Conservation (phyloP, 2,888 invertebrate genomes). For the Prosopocoilus inquinatus region DNA sequence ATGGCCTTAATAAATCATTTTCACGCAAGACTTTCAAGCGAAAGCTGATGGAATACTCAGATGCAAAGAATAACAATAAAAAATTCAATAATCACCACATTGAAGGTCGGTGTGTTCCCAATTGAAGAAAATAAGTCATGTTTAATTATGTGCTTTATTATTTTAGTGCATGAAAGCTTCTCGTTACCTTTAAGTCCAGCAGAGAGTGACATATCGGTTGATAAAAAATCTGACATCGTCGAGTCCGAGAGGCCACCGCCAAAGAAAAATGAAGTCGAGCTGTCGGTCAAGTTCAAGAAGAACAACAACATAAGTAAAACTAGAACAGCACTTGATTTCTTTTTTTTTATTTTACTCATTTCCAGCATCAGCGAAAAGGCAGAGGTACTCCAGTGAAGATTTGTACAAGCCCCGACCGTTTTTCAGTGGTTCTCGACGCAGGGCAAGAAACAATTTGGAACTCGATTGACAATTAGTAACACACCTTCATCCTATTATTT, state of each 20-base stretch:
- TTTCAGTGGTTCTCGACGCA: slow-evolving; percentile 56
- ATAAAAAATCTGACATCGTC: slow-evolving; percentile 17
- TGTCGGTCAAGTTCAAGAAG: slow-evolving; percentile 7
- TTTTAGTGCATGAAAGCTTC: slow-evolving; percentile 32
- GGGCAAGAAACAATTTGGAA: slow-evolving; percentile 32
- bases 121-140: neutral
- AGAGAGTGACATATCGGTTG: slow-evolving; percentile 41
- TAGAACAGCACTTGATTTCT: slow-evolving; percentile 3
- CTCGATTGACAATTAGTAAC: slow-evolving; percentile 18
- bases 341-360: slow-evolving; percentile 1
- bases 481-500: neutral
- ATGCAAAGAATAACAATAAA: slow-evolving; percentile 17
- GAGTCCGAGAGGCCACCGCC: slow-evolving; percentile 10
- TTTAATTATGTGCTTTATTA: slow-evolving; percentile 12
- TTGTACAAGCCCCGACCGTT: slow-evolving; percentile 68
- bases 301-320: slow-evolving; percentile 6
- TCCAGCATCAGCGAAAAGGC: slow-evolving; percentile 34
- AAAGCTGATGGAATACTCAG: slow-evolving; percentile 14
- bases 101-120: slow-evolving; percentile 13
- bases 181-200: slow-evolving; percentile 44
- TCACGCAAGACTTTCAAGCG: slow-evolving; percentile 1
- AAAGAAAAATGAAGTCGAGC: slow-evolving; percentile 7
- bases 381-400: slow-evolving; percentile 68
- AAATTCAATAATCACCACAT: slow-evolving; percentile 23
- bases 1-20: too few species aligned